A percentile compares a stretch with the other conserved stretches of the same genome.
These are phyloP conservation scores for Pseudomyrmex dendroicus DNA, from an alignment of 1,140 invertebrate genomes.

Conservation along the genomic window DNA sequence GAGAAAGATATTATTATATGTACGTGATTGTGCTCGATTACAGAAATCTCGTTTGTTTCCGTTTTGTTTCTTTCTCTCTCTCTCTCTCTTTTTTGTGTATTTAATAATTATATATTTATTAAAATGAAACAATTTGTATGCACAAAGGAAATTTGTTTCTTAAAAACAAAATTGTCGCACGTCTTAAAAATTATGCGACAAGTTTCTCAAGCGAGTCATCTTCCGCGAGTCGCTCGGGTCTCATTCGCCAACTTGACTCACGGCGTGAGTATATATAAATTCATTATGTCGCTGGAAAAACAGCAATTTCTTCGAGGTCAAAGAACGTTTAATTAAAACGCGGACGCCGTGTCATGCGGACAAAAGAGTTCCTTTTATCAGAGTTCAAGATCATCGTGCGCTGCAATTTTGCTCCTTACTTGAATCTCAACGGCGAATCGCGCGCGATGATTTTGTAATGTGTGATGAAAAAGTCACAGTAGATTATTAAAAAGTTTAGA, in stretches of 20 bases:
- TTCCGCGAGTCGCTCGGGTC: constrained; percentile 8
- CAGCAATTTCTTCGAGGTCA: constrained; percentile 5
- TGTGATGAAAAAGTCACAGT: background rate
- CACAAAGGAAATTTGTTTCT: background rate
- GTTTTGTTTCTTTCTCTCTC: no score
- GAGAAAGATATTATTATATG: no score
- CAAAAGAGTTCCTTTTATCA: constrained; percentile 9
- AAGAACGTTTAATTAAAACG: constrained; percentile 42
- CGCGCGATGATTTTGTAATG: background rate
- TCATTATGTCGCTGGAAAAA: constrained; percentile 46
- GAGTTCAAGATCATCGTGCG: background rate
- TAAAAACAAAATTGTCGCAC: background rate
- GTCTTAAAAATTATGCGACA: constrained; percentile 34
- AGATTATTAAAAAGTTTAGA: no score
- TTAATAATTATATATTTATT: background rate
- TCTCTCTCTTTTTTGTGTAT: background rate
- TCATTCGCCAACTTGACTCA: constrained; percentile 24
- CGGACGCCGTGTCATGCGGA: background rate
- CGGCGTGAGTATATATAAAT: constrained; percentile 42
- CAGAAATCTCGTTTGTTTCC: no score
- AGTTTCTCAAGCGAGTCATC: constrained; percentile 41
- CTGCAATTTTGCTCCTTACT: background rate
- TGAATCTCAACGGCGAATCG: background rate
- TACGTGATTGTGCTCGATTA: no score
- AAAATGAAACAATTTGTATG: constrained; percentile 1